These are phyloP conservation scores for Papilio polytes DNA, from an alignment of 1,140 invertebrate genomes.

Conservation along the genomic window DNA sequence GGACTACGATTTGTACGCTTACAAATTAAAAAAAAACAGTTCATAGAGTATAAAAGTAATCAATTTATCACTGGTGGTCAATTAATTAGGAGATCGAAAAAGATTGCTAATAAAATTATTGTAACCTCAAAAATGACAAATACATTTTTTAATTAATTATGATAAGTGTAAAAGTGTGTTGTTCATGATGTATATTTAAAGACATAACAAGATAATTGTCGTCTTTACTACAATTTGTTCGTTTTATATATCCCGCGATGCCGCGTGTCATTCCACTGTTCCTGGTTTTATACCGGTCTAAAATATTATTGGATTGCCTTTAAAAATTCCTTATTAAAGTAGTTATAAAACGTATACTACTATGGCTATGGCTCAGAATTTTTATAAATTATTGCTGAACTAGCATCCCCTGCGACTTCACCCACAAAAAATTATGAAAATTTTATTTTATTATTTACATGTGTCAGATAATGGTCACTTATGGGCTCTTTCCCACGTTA, in stretches of 20 bases:
- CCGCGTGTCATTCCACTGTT: slow-evolving; percentile 24
- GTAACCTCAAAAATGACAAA: too few relatives aligned
- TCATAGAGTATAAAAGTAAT: neutral
- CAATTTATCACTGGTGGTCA: neutral
- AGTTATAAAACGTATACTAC: neutral
- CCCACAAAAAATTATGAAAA: too few relatives aligned
- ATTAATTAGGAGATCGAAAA: neutral
- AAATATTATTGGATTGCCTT: too few relatives aligned
- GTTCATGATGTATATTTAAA: neutral
- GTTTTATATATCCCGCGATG: slow-evolving; percentile 28
- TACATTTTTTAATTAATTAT: neutral
- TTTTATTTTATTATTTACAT: too few relatives aligned
- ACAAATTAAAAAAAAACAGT: neutral
- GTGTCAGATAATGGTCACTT: too few relatives aligned
- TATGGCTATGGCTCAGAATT: neutral
- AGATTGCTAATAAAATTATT: neutral
- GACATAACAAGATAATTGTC: neutral
- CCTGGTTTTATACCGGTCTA: slow-evolving; percentile 30
- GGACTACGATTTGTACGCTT: neutral
- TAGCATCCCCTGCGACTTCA: too few relatives aligned
- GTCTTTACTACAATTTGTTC: slow-evolving; percentile 3
- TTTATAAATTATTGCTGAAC: too few relatives aligned
- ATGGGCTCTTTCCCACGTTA: too few relatives aligned
- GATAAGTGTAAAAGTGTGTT: neutral
- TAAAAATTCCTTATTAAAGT: too few relatives aligned